Evolutionary conservation across 1,140 invertebrate genomes (phyloP).

Genomic region (Zeugodacus cucurbitae): DNA sequence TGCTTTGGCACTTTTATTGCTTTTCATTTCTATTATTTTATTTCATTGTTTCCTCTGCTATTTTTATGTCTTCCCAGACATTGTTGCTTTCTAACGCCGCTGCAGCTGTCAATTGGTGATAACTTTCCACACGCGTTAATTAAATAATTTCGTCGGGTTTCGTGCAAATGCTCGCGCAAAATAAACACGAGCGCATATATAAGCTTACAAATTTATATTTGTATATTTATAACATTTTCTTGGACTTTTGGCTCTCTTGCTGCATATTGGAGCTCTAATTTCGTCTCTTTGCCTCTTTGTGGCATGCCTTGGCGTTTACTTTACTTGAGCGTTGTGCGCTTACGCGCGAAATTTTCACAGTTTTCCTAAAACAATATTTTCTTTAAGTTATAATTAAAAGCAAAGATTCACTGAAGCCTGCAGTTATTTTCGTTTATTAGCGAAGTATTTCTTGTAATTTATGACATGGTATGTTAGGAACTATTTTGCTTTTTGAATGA

Average conservation of each 20-base stretch:
- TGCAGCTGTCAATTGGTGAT: constrained; percentile 7
- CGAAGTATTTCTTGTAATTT: background rate
- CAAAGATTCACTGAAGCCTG: background rate
- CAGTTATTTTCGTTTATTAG: background rate
- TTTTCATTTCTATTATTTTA: background rate
- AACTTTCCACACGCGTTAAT: constrained; percentile 28
- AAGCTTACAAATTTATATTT: background rate
- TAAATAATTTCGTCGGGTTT: background rate
- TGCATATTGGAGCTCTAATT: background rate
- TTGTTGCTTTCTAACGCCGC: background rate
- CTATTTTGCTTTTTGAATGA: background rate
- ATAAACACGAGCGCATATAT: background rate
- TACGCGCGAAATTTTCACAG: background rate
- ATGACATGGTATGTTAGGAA: background rate
- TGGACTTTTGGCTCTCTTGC: background rate
- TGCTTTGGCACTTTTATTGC: background rate
- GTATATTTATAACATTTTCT: background rate
- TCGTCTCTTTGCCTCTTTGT: background rate
- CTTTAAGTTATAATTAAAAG: constrained; percentile 29
- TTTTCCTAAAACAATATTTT: constrained; percentile 4
- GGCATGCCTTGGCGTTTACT: background rate
- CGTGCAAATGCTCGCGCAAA: background rate
- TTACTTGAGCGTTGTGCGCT: background rate
- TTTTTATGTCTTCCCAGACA: background rate
- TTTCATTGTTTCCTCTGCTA: background rate